These are phyloP conservation scores for Hemibagrus guttatus DNA, from an alignment of 2,797 vertebrate species.

Conservation along the genomic window DNA sequence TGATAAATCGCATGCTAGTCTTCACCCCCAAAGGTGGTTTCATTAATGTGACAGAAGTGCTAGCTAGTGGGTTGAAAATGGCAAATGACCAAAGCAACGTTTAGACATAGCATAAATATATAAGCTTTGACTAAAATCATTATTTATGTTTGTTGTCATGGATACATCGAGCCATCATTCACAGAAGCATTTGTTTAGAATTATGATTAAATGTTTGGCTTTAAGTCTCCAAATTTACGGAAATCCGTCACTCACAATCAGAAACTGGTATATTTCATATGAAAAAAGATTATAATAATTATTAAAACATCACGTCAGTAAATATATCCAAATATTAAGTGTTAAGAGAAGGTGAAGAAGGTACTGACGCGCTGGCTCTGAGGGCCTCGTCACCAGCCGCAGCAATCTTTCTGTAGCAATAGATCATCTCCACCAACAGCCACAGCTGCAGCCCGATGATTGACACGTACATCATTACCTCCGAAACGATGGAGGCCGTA, in stretches of 20 bases:
- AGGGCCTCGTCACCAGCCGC: conserved; percentile 86
- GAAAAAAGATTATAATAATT: not conserved
- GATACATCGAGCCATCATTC: not conserved
- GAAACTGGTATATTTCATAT: not conserved
- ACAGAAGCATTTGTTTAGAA: not conserved
- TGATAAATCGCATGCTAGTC: not conserved
- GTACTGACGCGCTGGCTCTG: conserved; percentile 86
- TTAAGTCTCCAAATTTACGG: not conserved
- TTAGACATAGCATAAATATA: not conserved
- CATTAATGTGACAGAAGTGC: not conserved
- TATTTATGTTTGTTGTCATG: not conserved
- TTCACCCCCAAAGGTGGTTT: not conserved
- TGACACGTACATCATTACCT: conserved; percentile 95
- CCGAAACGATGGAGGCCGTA: conserved; percentile 87
- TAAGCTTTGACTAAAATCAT: not conserved
- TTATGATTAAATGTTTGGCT: not conserved
- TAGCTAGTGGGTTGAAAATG: not conserved
- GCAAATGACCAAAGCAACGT: not conserved
- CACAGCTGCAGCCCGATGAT: conserved; percentile 91
- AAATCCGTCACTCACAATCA: not conserved
- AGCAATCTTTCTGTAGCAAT: conserved; percentile 89
- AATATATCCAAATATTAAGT: not conserved
- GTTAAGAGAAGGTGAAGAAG: not conserved
- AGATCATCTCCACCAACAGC: conserved; percentile 94
- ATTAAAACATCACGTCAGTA: not conserved